Base-by-base conservation (phyloP, 2,888 invertebrate genomes). In the Bellardia pandia region DNA sequence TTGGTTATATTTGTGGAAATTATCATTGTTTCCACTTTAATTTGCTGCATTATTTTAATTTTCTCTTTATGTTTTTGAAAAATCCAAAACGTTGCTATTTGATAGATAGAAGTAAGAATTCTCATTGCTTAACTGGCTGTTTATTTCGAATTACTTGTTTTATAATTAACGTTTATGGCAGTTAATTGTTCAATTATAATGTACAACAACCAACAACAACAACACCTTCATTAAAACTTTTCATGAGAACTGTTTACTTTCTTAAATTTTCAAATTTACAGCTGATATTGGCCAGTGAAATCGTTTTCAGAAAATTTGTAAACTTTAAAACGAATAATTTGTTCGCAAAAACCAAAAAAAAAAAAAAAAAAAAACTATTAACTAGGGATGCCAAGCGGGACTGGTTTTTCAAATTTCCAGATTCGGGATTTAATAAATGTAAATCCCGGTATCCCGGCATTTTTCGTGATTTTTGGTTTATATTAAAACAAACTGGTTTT, bases 241-340 rank as follows among this genome's bases (percentile, higher is more conserved):
- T 23, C 23, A 13, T 9, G 11, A n/a, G 8, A 7, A 42, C 13
- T 56, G 56, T 74, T 81, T 45, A 58, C n/a, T 23, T 33, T 14
- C 56, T 56, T 30, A 1, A 56, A 56, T 42, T 64, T 80, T 33
- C 33, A 23, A 16, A 23, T 23, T 64, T 58, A 1, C 16, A 37
- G 30, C 33, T 42, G 66, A 30, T n/a, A 45, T 14, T 71, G 23
- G 14, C 30, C 48, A 30, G 37, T 37, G 37, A 37, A 71, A 42
- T 33, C n/a, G 33, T 85, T 45, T 45, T n/a, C 1, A 7, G 13
- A 71, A 68, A n/a, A 69, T 64, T 85, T 85, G 42, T 37, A 56
- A 77, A 76, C 30, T 76, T 76, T 69, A 62, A 42, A 33, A 62
- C 3, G 23, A 42, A 68, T 78, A 68, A 75, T 82, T 78, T 78